A percentile compares a stretch with the other conserved stretches of the same genome.
Conservation (phyloP, 2,888 invertebrate species). For the Tolmerus cingulatus region DNA sequence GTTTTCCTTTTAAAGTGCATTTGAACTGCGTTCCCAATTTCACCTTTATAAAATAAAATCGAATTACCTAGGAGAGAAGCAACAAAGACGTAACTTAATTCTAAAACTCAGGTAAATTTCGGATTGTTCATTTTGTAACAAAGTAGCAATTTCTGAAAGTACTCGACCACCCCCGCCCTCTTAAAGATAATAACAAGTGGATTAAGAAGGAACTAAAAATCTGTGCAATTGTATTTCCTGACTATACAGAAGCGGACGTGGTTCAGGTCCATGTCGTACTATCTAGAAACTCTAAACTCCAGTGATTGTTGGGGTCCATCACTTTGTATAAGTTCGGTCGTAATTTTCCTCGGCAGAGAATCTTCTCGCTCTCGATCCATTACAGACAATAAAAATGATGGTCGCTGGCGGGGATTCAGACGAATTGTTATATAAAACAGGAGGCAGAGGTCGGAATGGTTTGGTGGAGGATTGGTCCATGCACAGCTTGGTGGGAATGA, state of each 20-base stretch:
- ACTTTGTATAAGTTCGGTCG: neutral
- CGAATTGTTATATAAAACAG: neutral
- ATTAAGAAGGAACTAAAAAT: slow-evolving; percentile 1
- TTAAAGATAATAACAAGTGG: slow-evolving; percentile 7
- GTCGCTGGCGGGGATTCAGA: neutral
- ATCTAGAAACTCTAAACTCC: neutral
- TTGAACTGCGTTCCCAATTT: neutral
- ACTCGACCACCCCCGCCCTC: neutral
- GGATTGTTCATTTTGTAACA: neutral
- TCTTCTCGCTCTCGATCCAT: neutral
- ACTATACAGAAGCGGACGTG: neutral
- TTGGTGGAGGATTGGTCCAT: neutral
- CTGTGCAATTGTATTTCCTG: neutral
- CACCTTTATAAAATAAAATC: neutral
- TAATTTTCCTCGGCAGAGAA: neutral
- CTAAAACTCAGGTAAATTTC: neutral
- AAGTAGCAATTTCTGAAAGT: neutral
- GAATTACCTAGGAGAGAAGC: neutral
- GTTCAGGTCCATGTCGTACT: neutral
- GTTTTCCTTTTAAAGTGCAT: neutral
- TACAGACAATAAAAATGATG: neutral
- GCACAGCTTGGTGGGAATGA: neutral
- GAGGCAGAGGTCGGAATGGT: neutral
- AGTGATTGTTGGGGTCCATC: neutral
- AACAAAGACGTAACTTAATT: neutral